Evolutionary conservation across 2,113 vertebrate genomes (phyloP).

Genomic region (Neogobius melanostomus): DNA sequence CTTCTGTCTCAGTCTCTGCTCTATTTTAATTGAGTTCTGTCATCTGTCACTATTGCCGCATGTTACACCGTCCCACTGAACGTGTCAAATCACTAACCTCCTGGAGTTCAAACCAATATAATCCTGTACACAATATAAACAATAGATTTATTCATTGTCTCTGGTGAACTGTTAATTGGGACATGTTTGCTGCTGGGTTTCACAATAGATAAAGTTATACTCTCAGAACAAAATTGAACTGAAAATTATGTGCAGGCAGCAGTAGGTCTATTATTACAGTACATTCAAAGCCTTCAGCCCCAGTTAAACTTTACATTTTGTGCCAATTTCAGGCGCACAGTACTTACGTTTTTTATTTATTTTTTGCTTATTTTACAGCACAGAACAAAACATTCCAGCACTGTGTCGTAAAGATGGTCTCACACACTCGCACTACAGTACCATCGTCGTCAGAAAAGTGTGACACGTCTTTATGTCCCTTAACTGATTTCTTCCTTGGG

Average conservation of each 20-base stretch:
- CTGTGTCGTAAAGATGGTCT: too few species aligned
- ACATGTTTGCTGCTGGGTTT: not conserved
- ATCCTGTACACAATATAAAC: constrained; percentile 3
- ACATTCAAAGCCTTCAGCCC: not conserved
- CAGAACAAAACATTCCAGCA: too few species aligned
- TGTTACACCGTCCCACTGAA: constrained; percentile 21
- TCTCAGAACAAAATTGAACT: too few species aligned
- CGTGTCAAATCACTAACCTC: constrained; percentile 29
- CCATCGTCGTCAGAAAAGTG: too few species aligned
- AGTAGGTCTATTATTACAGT: not conserved
- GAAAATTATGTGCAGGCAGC: too few species aligned
- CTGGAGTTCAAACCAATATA: not conserved
- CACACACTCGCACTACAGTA: too few species aligned
- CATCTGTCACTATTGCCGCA: not conserved
- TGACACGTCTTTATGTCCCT: too few species aligned
- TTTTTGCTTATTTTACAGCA: too few species aligned
- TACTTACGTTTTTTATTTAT: too few species aligned
- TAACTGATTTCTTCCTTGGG: too few species aligned
- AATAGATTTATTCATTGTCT: constrained; percentile 7
- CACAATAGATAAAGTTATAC: not conserved
- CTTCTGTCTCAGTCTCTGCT: constrained; percentile 8
- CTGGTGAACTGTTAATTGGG: not conserved
- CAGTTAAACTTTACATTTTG: not conserved
- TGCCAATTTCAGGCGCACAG: too few species aligned
- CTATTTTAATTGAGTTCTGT: constrained; percentile 24